These are phyloP conservation scores for Microtus pennsylvanicus DNA, from an alignment of 2,113 vertebrate genomes.

Conservation along the genomic window DNA sequence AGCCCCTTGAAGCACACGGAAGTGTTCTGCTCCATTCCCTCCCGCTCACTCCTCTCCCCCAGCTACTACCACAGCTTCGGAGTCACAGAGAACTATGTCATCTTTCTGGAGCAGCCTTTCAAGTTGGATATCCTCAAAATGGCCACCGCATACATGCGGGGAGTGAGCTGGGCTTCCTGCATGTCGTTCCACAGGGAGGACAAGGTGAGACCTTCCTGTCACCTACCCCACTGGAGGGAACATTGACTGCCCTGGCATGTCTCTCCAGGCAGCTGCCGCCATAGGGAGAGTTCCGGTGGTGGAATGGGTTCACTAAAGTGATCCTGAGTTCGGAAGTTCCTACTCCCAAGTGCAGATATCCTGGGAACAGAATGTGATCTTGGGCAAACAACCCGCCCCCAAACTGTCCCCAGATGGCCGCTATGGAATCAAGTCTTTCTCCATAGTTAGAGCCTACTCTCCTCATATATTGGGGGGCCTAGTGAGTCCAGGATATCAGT, in stretches of 20 bases:
- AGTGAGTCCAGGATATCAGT: not conserved
- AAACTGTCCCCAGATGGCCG: not conserved
- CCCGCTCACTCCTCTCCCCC: conserved; percentile 90
- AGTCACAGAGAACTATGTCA: conserved; percentile 92
- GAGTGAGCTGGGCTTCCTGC: conserved; percentile 94
- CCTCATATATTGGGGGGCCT: rapidly evolving
- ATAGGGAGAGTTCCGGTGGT: not conserved
- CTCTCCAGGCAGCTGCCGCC: not conserved
- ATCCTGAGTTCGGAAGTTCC: not conserved
- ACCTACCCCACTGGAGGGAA: not conserved
- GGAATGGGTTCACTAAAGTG: not conserved
- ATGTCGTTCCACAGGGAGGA: conserved; percentile 90
- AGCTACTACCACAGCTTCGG: conserved; percentile 98
- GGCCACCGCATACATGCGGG: conserved; percentile 93
- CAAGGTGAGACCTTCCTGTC: conserved; percentile 83
- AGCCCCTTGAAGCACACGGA: conserved; percentile 87
- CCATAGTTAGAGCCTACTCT: not conserved
- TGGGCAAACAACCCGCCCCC: not conserved
- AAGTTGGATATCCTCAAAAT: conserved; percentile 93
- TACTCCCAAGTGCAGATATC: not conserved
- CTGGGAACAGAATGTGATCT: not conserved
- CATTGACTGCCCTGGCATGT: not conserved
- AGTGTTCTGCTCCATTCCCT: conserved; percentile 90
- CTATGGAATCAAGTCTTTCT: not conserved
- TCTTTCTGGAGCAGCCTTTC: conserved; percentile 96